Evolutionary conservation across 2,113 vertebrate genomes (phyloP).

Genomic region (Xiphophorus hellerii): DNA sequence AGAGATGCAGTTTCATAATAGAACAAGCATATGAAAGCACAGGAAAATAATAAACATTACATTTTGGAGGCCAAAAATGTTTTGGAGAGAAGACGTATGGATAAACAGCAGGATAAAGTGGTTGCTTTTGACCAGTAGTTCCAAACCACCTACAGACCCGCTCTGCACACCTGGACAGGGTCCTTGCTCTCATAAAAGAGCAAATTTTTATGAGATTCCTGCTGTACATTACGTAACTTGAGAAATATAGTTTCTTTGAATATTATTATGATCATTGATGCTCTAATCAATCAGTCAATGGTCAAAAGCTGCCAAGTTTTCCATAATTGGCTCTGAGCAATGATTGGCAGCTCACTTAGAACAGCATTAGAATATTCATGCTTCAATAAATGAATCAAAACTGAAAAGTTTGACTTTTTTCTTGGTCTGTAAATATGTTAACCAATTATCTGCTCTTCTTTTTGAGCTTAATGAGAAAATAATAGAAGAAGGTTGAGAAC

Average conservation of each 20-base stretch:
- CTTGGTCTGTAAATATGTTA: neutral
- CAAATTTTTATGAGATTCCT: neutral
- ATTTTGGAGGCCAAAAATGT: neutral
- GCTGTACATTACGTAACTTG: neutral
- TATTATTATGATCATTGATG: neutral
- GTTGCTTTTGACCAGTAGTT: neutral
- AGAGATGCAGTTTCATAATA: neutral
- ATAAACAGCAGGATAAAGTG: slow-evolving; percentile 23
- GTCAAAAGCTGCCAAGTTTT: no score
- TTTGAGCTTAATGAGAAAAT: neutral
- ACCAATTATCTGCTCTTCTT: neutral
- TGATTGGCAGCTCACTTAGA: neutral
- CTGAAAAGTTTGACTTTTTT: neutral
- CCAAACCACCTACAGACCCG: slow-evolving; percentile 18
- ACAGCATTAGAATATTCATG: neutral
- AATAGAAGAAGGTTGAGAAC: neutral
- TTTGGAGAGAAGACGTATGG: neutral
- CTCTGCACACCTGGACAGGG: slow-evolving; percentile 13
- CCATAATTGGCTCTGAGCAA: neutral
- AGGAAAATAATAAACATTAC: neutral
- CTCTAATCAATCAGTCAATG: no score
- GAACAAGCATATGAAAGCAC: neutral
- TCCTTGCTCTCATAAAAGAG: neutral
- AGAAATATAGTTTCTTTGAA: neutral
- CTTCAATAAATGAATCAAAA: neutral